phyloP scores from a whole-genome alignment of 2,113 vertebrate species.

The Nerophis lumbriciformis region DNA sequence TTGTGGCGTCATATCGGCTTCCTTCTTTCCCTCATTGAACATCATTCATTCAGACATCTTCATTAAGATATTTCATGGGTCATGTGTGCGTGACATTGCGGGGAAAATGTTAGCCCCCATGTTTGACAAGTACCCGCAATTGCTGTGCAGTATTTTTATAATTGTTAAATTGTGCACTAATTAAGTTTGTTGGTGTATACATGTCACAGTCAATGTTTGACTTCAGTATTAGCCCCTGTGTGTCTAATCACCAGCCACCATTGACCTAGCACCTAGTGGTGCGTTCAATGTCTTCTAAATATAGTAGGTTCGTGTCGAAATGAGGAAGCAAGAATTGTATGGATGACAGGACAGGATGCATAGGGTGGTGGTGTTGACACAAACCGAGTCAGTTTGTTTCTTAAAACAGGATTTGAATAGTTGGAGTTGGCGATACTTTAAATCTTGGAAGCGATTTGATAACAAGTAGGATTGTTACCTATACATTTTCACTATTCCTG shows the following conservation, averaged over 20 bases:
- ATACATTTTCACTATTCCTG: no score
- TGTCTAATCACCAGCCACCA: constrained; percentile 12
- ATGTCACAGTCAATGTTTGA: constrained; percentile 27
- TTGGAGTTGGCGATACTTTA: no score
- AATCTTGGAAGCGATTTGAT: no score
- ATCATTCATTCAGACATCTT: no score
- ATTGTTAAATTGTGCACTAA: not conserved
- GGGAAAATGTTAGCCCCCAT: not conserved
- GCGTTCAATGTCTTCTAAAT: constrained; percentile 9
- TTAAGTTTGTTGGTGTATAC: not conserved
- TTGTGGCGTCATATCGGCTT: not conserved
- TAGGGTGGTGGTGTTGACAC: no score
- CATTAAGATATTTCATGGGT: not conserved
- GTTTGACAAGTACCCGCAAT: not conserved
- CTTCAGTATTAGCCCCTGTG: constrained; percentile 1
- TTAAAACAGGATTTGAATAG: no score
- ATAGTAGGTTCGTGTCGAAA: not conserved
- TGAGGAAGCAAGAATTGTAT: not conserved
- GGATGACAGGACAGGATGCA: no score
- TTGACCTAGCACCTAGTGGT: constrained; percentile 6
- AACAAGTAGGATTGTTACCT: no score
- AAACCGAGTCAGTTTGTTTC: no score
- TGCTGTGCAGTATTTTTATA: not conserved
- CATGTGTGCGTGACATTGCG: not conserved
- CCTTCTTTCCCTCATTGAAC: not conserved